Percentiles rank a stretch among this genome's conserved stretches.
These are phyloP conservation scores for Chelon labrosus DNA, from an alignment of 2,797 vertebrate species.

Conservation along the genomic window DNA sequence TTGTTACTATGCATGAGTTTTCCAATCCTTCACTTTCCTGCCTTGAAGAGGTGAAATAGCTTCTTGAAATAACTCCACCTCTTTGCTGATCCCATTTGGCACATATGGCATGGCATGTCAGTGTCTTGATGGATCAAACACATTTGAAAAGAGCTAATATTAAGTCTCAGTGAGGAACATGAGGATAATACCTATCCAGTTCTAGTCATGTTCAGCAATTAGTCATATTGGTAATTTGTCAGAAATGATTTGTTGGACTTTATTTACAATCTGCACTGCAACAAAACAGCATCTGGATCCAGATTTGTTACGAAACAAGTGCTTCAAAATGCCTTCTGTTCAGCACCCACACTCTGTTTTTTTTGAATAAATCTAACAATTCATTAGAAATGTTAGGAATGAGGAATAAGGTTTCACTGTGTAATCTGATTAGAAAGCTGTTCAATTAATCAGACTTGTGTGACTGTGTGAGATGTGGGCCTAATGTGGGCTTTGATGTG, in stretches of 20 bases:
- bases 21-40: conserved; percentile 2
- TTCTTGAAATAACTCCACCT: neutral
- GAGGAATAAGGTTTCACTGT: neutral
- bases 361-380: too few species aligned
- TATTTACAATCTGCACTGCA: neutral
- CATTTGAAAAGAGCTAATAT: neutral
- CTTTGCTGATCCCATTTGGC: neutral
- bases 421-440: too few species aligned
- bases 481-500: neutral
- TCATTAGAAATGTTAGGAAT: neutral
- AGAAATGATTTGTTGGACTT: neutral
- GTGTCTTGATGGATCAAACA: neutral
- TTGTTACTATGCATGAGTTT: conserved; percentile 11
- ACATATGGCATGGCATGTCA: neutral
- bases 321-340: neutral
- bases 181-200: neutral
- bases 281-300: neutral
- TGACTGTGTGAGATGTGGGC: neutral
- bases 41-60: neutral
- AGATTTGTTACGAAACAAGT: neutral
- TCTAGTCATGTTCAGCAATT: too few species aligned
- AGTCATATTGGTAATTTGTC: too few species aligned
- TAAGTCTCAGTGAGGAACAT: neutral
- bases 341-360: neutral
- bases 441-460: neutral